Percentiles rank a stretch among this genome's conserved stretches.
Conservation (phyloP, 2,113 vertebrate genomes). For the Brachionichthys hirsutus region DNA sequence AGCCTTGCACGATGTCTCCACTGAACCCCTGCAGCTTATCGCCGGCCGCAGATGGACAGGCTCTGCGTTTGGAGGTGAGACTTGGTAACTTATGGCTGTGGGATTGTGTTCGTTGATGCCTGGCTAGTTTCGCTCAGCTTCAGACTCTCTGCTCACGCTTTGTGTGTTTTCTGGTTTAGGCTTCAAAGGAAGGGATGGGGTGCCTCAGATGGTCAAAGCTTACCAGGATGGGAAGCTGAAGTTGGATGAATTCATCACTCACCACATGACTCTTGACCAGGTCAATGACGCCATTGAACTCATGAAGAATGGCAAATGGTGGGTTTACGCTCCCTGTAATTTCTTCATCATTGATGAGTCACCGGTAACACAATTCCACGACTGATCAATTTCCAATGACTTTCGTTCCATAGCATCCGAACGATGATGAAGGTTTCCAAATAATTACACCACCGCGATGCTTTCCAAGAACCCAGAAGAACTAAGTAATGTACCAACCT, state of each 20-base stretch:
- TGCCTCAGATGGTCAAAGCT: constrained; percentile 77
- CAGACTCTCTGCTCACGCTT: no score
- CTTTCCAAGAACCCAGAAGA: no score
- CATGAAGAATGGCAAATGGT: constrained; percentile 79
- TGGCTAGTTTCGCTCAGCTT: no score
- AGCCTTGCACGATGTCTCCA: no score
- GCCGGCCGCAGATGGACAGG: no score
- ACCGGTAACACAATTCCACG: no score
- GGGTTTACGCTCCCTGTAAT: constrained; percentile 6
- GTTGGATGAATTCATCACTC: constrained; percentile 80
- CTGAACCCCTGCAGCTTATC: no score
- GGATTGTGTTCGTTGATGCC: no score
- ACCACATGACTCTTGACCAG: constrained; percentile 75
- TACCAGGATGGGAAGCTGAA: constrained; percentile 81
- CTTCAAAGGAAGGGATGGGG: constrained; percentile 78
- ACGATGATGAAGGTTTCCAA: constrained; percentile 68
- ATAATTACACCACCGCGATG: not conserved
- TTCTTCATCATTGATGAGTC: constrained; percentile 38
- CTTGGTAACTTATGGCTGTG: no score
- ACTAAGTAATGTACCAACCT: no score
- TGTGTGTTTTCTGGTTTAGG: constrained; percentile 55
- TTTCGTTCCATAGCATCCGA: constrained; percentile 83
- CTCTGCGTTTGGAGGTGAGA: no score
- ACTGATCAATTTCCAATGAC: not conserved
- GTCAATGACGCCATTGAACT: constrained; percentile 81